Conservation (phyloP, 2,113 vertebrate species). For the Trichomycterus rosablanca region DNA sequence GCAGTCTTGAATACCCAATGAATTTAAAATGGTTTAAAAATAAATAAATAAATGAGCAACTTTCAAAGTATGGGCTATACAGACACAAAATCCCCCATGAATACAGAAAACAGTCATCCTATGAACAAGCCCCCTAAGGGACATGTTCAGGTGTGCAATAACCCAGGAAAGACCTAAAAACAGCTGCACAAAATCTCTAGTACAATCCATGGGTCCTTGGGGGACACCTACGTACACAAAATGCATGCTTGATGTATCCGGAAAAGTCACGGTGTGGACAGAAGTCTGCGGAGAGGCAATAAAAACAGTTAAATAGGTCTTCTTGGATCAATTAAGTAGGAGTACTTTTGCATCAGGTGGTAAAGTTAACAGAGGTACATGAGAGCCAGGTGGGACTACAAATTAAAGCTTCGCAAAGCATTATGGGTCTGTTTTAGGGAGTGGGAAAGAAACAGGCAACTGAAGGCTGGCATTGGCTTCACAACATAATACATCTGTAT, state of each 20-base stretch:
- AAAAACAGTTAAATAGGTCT: constrained; percentile 31
- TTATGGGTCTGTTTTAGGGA: constrained; percentile 32
- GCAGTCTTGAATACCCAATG: no score
- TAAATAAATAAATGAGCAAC: no score
- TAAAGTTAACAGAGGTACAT: constrained; percentile 21
- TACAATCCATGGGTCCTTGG: constrained; percentile 23
- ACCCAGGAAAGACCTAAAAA: constrained; percentile 37
- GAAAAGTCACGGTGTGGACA: constrained; percentile 5
- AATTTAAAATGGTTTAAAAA: no score
- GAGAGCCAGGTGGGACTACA: constrained; percentile 27
- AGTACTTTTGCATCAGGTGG: constrained; percentile 26
- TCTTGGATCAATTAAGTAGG: constrained; percentile 31
- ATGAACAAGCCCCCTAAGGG: constrained; percentile 32
- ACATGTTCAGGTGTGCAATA: constrained; percentile 13
- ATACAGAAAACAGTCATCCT: constrained; percentile 27
- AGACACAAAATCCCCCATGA: constrained; percentile 34
- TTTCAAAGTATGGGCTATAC: constrained; percentile 25
- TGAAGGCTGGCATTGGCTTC: background rate
- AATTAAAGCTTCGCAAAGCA: constrained; percentile 14
- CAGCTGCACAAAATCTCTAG: constrained; percentile 28
- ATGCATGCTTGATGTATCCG: constrained; percentile 12
- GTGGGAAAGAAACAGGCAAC: background rate
- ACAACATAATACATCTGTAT: no score
- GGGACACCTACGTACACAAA: constrained; percentile 21
- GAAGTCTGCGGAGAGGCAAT: constrained; percentile 4